Evolutionary conservation across 2,888 invertebrate species (phyloP).

Genomic region (Perithous albicinctus): DNA sequence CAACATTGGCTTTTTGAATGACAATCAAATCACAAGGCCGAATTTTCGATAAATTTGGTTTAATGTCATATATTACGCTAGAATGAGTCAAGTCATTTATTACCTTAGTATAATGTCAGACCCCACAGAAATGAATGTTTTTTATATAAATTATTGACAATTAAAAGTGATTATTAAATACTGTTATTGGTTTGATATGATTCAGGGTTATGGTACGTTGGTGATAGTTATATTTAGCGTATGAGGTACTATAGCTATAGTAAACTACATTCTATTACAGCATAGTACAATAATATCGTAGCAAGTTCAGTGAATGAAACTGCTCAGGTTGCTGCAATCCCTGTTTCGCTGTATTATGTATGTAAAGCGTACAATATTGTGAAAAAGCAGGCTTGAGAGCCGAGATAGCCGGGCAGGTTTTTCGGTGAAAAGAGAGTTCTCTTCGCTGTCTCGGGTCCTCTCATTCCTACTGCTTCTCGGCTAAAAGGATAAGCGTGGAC

Average conservation of each 20-base stretch:
- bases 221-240: too few relatives aligned
- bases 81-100: too few relatives aligned
- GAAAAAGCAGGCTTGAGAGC: neutral
- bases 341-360: neutral
- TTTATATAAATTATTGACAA: too few relatives aligned
- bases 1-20: too few relatives aligned
- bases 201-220: too few relatives aligned
- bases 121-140: too few relatives aligned
- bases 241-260: neutral
- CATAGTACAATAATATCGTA: neutral
- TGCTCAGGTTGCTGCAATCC: neutral
- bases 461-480: constrained; percentile 42
- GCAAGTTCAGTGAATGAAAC: neutral
- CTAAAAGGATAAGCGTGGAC: constrained; percentile 59
- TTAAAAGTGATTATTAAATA: too few relatives aligned
- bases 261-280: neutral
- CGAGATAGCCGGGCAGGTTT: neutral
- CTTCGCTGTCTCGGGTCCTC: constrained; percentile 43
- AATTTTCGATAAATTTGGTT: too few relatives aligned
- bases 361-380: neutral
- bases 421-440: neutral
- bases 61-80: too few relatives aligned
- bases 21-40: too few relatives aligned
- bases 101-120: too few relatives aligned
- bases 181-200: too few relatives aligned